Conservation (phyloP, 2,888 invertebrate species). For the Drosophila vallismaia region DNA sequence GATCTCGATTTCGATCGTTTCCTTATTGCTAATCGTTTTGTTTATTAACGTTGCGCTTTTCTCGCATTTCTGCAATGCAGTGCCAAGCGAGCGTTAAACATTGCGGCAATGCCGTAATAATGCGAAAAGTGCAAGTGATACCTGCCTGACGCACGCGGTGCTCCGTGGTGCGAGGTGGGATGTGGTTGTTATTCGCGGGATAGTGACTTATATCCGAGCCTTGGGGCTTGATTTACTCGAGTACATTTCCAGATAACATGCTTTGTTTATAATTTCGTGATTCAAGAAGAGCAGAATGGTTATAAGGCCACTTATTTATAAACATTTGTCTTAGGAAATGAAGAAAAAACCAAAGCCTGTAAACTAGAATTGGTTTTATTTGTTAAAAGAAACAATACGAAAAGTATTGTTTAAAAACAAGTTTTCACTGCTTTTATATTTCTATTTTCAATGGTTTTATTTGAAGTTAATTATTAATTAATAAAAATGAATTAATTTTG, state of each 20-base stretch:
- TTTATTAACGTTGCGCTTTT: conserved; percentile 39
- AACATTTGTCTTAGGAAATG: not conserved
- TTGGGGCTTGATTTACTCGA: conserved; percentile 6
- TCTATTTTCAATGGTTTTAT: not conserved
- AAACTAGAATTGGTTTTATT: not conserved
- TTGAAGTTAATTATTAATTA: too few species aligned
- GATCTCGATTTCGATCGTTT: conserved; percentile 52
- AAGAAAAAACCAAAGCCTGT: not conserved
- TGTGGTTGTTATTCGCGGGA: conserved; percentile 6
- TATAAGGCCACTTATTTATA: not conserved
- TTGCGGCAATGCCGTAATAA: conserved; percentile 55
- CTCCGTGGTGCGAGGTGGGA: conserved; percentile 1
- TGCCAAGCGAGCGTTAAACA: conserved; percentile 55
- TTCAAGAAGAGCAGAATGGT: not conserved
- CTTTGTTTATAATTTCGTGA: not conserved
- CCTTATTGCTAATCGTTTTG: conserved; percentile 67
- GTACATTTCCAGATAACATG: conserved; percentile 14
- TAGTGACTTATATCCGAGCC: conserved; percentile 12
- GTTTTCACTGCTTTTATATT: too few species aligned
- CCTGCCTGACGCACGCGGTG: conserved; percentile 1
- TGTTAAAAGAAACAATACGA: too few species aligned
- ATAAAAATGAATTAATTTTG: too few species aligned
- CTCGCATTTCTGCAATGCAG: conserved; percentile 37
- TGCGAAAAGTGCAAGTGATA: conserved; percentile 52
- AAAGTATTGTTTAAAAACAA: too few species aligned